Percentiles rank a stretch among this genome's conserved stretches.
phyloP scores from a whole-genome alignment of 2,113 vertebrate genomes.

The Lethenteron camtschaticum region DNA sequence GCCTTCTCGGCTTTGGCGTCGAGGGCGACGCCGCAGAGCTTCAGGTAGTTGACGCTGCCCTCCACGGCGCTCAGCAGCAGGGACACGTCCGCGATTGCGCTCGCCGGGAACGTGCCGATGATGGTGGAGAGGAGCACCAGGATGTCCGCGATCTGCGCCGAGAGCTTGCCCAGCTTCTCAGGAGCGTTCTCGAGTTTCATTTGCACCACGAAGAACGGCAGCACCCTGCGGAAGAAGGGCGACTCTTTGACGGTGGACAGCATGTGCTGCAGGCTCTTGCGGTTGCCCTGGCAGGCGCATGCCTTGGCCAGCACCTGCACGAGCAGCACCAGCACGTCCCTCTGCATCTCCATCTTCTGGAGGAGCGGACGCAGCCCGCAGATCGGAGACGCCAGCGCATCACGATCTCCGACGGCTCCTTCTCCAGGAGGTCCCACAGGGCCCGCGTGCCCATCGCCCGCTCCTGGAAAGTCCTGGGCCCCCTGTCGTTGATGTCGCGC shows the following conservation, averaged over 20 bases:
- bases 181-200: constrained; percentile 31
- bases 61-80: constrained; percentile 38
- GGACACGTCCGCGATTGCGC: constrained; percentile 35
- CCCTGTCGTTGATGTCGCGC: constrained; percentile 10
- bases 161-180: constrained; percentile 27
- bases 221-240: constrained; percentile 31
- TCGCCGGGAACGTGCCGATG: constrained; percentile 45
- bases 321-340: constrained; percentile 35
- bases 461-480: constrained; percentile 8
- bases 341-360: constrained; percentile 25
- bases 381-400: constrained; percentile 35
- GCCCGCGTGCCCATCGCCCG: constrained; percentile 29
- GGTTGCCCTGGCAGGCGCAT: constrained; percentile 32
- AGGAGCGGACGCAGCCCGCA: constrained; percentile 28
- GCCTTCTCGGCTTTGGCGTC: constrained; percentile 27
- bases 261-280: constrained; percentile 37
- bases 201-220: constrained; percentile 37
- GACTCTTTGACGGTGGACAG: constrained; percentile 46
- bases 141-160: constrained; percentile 42
- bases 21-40: constrained; percentile 34
- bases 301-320: constrained; percentile 46
- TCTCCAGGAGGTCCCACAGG: constrained; percentile 35
- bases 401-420: constrained; percentile 44
- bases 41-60: constrained; percentile 32
- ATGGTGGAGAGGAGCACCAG: constrained; percentile 41